Percentiles rank a stretch among this genome's conserved stretches.
These are phyloP conservation scores for Nematostella vectensis DNA, from an alignment of 92 coral and sea anemone genomes.

Conservation along the genomic window DNA sequence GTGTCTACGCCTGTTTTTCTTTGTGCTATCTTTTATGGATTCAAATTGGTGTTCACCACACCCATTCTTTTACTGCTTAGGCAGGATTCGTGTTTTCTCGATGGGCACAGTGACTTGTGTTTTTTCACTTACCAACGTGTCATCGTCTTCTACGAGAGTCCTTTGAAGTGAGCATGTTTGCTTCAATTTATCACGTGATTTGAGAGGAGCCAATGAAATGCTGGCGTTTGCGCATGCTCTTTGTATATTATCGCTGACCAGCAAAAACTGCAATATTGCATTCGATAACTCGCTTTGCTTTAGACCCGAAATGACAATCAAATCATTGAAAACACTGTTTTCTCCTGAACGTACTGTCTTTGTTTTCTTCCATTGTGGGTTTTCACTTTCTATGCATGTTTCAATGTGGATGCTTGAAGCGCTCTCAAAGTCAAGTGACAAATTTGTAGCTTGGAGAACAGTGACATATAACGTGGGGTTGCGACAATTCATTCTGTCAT, in stretches of 20 bases:
- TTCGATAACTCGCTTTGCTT: slow-evolving; percentile 26
- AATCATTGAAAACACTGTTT: slow-evolving; percentile 38
- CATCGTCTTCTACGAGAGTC: no score
- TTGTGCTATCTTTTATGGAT: no score
- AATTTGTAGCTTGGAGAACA: slow-evolving; percentile 31
- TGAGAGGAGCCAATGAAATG: slow-evolving; percentile 41
- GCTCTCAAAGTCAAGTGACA: slow-evolving; percentile 8
- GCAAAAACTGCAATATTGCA: slow-evolving; percentile 31
- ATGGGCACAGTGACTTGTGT: no score
- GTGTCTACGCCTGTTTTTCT: no score
- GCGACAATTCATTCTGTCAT: slow-evolving; percentile 19
- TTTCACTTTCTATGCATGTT: slow-evolving; percentile 36
- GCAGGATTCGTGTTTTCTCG: no score
- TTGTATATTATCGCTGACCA: slow-evolving; percentile 20
- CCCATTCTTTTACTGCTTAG: no score
- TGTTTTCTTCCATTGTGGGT: slow-evolving; percentile 38
- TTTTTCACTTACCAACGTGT: no score
- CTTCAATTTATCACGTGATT: slow-evolving; percentile 51
- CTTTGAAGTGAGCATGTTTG: slow-evolving; percentile 31
- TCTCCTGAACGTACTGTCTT: slow-evolving; percentile 20
- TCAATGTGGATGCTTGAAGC: slow-evolving; percentile 25
- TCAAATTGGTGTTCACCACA: no score
- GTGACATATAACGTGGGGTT: slow-evolving; percentile 49
- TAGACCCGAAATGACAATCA: slow-evolving; percentile 47
- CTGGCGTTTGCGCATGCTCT: slow-evolving; percentile 27